Conservation (phyloP, 2,888 invertebrate genomes). For the Hoplodrina blanda region DNA sequence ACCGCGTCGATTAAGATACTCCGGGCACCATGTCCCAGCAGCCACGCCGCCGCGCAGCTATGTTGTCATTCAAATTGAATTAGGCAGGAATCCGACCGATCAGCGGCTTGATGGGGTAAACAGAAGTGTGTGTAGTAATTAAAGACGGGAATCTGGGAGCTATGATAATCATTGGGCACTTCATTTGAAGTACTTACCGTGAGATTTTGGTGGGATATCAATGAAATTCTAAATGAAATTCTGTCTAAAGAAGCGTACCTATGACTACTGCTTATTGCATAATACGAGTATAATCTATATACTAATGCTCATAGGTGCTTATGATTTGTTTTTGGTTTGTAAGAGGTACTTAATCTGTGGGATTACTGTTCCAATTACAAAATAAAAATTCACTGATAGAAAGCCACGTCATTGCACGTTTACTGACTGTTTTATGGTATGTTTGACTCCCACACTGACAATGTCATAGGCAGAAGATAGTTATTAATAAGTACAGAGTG, state of each 20-base stretch:
- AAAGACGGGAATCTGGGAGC: conserved; percentile 15
- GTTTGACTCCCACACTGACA: too few relatives aligned
- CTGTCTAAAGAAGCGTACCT: neutral
- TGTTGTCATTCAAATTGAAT: conserved; percentile 49
- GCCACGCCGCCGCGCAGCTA: conserved; percentile 28
- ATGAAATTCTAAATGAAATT: neutral
- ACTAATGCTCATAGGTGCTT: too few relatives aligned
- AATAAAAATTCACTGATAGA: too few relatives aligned
- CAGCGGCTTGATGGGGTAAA: conserved; percentile 38
- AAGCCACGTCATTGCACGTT: too few relatives aligned
- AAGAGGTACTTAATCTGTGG: too few relatives aligned
- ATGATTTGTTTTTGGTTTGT: too few relatives aligned
- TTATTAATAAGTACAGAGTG: too few relatives aligned
- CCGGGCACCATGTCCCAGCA: conserved; percentile 62
- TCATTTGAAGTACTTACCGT: conserved; percentile 3
- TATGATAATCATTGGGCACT: neutral
- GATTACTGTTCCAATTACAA: too few relatives aligned
- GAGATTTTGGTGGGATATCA: neutral
- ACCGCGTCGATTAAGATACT: conserved; percentile 79
- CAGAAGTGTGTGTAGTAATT: conserved; percentile 42
- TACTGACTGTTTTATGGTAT: too few relatives aligned
- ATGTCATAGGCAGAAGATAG: too few relatives aligned
- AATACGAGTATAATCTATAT: neutral
- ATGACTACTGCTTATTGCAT: neutral
- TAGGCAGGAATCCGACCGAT: conserved; percentile 44